Percentiles rank a stretch among this genome's conserved stretches.
Conservation (phyloP, 2,113 vertebrate genomes). For the Scomber japonicus region DNA sequence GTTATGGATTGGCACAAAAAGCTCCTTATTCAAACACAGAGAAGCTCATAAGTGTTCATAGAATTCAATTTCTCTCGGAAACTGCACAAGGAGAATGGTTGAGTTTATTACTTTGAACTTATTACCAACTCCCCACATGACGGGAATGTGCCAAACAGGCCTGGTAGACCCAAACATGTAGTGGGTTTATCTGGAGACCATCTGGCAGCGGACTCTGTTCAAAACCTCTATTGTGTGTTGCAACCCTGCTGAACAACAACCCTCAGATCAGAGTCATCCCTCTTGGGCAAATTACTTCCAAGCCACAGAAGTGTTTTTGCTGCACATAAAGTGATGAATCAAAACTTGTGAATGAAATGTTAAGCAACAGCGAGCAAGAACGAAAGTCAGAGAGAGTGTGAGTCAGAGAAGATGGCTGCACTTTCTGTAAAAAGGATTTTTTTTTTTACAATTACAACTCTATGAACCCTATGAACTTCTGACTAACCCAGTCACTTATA, state of each 20-base stretch:
- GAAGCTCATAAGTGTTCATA: neutral
- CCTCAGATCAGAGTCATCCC: slow-evolving; percentile 16
- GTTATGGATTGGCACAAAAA: neutral
- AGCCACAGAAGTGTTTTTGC: neutral
- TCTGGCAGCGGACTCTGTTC: neutral
- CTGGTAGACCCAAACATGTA: slow-evolving; percentile 16
- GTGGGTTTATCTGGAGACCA: slow-evolving; percentile 19
- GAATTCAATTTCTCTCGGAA: neutral
- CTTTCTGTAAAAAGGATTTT: slow-evolving; percentile 1
- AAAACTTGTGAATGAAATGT: slow-evolving; percentile 7
- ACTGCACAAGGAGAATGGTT: neutral
- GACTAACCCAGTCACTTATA: neutral
- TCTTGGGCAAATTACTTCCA: neutral
- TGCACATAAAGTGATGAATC: slow-evolving; percentile 5
- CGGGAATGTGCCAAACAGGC: neutral
- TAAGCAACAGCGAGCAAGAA: neutral
- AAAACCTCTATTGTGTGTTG: slow-evolving; percentile 3
- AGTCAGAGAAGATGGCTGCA: slow-evolving; percentile 37
- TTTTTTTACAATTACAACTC: neutral
- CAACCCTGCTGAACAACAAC: neutral
- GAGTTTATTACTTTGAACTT: neutral
- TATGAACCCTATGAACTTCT: neutral
- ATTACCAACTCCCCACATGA: neutral
- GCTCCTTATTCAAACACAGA: neutral
- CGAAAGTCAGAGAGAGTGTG: neutral